These are phyloP conservation scores for Ennomos erosarius DNA, from an alignment of 2,888 invertebrate genomes.

Conservation along the genomic window DNA sequence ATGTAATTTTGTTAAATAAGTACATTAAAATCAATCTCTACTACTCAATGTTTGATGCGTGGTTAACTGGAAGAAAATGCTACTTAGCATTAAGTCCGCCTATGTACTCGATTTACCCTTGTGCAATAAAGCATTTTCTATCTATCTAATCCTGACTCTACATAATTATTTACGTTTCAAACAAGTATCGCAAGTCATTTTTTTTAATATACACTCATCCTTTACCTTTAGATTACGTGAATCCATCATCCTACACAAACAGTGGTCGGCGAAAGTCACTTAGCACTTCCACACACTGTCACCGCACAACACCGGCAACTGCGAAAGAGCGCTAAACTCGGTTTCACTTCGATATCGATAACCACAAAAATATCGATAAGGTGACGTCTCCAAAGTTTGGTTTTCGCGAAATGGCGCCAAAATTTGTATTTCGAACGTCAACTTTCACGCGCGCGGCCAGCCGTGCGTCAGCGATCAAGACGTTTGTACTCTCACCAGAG, in stretches of 20 bases:
- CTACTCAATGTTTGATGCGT: no score
- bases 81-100: no score
- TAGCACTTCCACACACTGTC: conserved; percentile 59
- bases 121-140: no score
- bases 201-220: conserved; percentile 12
- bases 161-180: no score
- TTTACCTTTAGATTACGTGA: conserved; percentile 71
- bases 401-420: conserved; percentile 56
- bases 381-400: conserved; percentile 37
- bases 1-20: no score
- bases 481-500: conserved; percentile 77
- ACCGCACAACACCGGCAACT: conserved; percentile 56
- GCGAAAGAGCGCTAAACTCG: conserved; percentile 42
- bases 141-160: no score
- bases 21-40: no score
- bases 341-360: conserved; percentile 42
- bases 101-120: no score
- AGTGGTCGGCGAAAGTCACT: conserved; percentile 71
- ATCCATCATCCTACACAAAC: conserved; percentile 62
- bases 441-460: conserved; percentile 66
- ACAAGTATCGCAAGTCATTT: not conserved
- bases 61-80: no score
- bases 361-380: conserved; percentile 28
- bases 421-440: conserved; percentile 54
- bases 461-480: conserved; percentile 58